phyloP scores from a whole-genome alignment of 2,888 invertebrate species.

The Nebria salina region DNA sequence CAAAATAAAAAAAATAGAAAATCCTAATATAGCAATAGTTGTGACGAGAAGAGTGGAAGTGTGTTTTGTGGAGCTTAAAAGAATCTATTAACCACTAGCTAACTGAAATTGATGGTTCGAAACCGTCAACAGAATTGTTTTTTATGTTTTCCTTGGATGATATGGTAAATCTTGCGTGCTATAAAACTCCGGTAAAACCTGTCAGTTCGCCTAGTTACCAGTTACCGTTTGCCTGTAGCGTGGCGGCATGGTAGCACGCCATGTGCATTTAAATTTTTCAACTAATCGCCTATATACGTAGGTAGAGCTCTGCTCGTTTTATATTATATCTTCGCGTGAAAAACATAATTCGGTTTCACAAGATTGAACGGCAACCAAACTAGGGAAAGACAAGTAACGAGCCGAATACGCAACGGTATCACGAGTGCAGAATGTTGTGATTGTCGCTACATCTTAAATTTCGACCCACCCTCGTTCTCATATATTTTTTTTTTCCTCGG shows the following conservation, averaged over 20 bases:
- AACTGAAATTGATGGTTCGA: constrained; percentile 20
- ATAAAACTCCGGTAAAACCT: constrained; percentile 31
- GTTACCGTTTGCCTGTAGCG: constrained; percentile 10
- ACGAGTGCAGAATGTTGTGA: constrained; percentile 24
- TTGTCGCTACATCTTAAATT: constrained; percentile 40
- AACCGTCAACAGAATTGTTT: constrained; percentile 26
- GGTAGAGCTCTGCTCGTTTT: background rate
- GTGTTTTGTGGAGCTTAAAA: background rate
- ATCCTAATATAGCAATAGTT: background rate
- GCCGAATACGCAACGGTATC: constrained; percentile 15
- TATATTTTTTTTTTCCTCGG: constrained; percentile 29
- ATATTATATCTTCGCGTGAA: constrained; percentile 22
- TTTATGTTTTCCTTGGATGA: constrained; percentile 18
- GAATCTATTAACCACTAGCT: background rate
- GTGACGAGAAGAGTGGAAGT: background rate
- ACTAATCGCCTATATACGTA: constrained; percentile 28
- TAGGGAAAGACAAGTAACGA: constrained; percentile 15
- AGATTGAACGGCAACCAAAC: constrained; percentile 7
- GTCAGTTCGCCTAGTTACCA: constrained; percentile 38
- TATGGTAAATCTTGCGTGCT: constrained; percentile 30
- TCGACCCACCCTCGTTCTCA: constrained; percentile 28
- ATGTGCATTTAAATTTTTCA: constrained; percentile 43
- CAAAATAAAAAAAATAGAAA: too few relatives aligned
- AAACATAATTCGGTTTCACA: constrained; percentile 15
- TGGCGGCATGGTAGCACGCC: constrained; percentile 23